phyloP scores from a whole-genome alignment of 2,888 invertebrate species.

The Unio delphinus region DNA sequence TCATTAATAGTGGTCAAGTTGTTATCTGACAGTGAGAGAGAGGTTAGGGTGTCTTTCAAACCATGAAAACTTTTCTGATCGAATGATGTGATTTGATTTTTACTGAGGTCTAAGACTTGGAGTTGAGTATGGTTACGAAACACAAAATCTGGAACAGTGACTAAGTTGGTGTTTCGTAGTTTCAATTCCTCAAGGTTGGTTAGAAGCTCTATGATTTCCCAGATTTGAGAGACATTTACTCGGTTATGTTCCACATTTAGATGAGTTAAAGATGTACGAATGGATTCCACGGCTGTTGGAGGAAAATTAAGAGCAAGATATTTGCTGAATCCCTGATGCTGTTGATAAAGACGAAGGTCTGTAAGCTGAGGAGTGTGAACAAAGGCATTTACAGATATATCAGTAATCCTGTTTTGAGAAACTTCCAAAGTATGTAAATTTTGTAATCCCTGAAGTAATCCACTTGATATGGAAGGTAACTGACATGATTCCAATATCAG shows the following conservation, averaged over 20 bases:
- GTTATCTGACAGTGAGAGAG: conserved; percentile 43
- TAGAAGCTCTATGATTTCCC: conserved; percentile 31
- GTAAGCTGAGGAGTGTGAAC: conserved; percentile 44
- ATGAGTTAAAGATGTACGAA: conserved; percentile 66
- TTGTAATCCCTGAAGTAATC: conserved; percentile 46
- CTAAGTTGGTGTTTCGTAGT: conserved; percentile 34
- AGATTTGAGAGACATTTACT: conserved; percentile 25
- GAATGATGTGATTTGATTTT: conserved; percentile 42
- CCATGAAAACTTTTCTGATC: conserved; percentile 52
- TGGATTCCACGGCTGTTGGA: conserved; percentile 46
- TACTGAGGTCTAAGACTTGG: conserved; percentile 38
- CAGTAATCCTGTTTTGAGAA: conserved; percentile 30
- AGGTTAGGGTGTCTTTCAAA: conserved; percentile 37
- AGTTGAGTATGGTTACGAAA: conserved; percentile 46
- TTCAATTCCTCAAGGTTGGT: conserved; percentile 25
- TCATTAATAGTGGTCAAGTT: conserved; percentile 36
- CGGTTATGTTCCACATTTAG: conserved; percentile 62
- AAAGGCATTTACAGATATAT: conserved; percentile 26
- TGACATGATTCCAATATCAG: conserved; percentile 46
- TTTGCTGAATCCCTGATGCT: conserved; percentile 3
- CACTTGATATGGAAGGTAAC: conserved; percentile 37
- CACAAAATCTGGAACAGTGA: conserved; percentile 43
- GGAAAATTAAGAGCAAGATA: conserved; percentile 16
- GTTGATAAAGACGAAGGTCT: conserved; percentile 45
- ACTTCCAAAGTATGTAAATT: conserved; percentile 36